Percentiles rank a stretch among this genome's conserved stretches.
phyloP scores from a whole-genome alignment of 2,113 vertebrate genomes.

The Podarcis muralis region DNA sequence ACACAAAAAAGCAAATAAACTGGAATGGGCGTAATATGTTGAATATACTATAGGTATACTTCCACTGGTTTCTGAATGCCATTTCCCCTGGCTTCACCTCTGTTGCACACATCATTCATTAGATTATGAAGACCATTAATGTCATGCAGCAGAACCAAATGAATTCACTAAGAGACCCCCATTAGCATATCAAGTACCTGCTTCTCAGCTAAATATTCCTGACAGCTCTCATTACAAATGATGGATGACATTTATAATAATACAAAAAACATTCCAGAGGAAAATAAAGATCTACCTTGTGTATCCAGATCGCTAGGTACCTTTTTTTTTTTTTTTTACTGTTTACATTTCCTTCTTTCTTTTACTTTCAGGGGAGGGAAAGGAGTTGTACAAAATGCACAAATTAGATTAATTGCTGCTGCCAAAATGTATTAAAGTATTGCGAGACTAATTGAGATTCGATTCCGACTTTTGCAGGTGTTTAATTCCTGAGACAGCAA shows the following conservation, averaged over 20 bases:
- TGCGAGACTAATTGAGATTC: conserved; percentile 65
- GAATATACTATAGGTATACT: conserved; percentile 54
- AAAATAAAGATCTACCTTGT: conserved; percentile 75
- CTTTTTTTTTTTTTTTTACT: conserved; percentile 62
- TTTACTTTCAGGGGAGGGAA: conserved; percentile 54
- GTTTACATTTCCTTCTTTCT: conserved; percentile 51
- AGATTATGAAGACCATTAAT: conserved; percentile 94
- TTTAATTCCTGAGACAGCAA: conserved; percentile 55
- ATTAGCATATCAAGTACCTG: conserved; percentile 91
- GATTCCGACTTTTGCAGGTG: conserved; percentile 63
- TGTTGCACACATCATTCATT: conserved; percentile 91
- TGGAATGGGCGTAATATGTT: conserved; percentile 19
- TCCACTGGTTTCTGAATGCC: conserved; percentile 62
- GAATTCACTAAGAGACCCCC: conserved; percentile 85
- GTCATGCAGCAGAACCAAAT: conserved; percentile 88
- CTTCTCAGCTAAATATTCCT: conserved; percentile 90
- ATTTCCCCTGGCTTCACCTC: conserved; percentile 80
- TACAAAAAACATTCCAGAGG: conserved; percentile 70
- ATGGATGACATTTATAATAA: conserved; percentile 89
- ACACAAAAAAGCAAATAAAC: conserved; percentile 37
- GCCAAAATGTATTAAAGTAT: conserved; percentile 74
- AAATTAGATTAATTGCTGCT: conserved; percentile 72
- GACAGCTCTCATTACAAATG: conserved; percentile 89
- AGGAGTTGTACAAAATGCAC: conserved; percentile 66
- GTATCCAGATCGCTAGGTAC: conserved; percentile 62